phyloP scores from a whole-genome alignment of 1,140 invertebrate species.

The Leucophenga varia region DNA sequence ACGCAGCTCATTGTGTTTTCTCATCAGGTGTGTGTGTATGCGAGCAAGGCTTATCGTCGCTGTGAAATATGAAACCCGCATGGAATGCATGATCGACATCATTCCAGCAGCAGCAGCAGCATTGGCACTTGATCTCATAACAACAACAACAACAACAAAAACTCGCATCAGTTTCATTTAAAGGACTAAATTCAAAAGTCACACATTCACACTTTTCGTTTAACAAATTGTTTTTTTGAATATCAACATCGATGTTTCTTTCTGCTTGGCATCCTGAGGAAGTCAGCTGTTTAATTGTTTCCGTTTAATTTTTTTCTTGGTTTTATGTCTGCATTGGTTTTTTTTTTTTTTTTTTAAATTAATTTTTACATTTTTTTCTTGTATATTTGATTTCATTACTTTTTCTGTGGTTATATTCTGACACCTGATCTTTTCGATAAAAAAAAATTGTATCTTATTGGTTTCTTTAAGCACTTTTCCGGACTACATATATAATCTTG shows the following conservation, averaged over 20 bases:
- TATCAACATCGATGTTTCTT: conserved; percentile 18
- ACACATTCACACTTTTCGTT: background rate
- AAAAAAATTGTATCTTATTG: too few relatives aligned
- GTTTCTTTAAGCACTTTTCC: too few relatives aligned
- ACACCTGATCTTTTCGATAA: conserved; percentile 35
- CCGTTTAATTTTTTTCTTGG: conserved; percentile 28
- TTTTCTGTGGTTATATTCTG: too few relatives aligned
- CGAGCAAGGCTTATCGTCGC: too few relatives aligned
- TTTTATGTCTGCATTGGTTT: conserved; percentile 4
- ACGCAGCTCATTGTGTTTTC: conserved; percentile 51
- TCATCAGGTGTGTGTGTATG: conserved; percentile 50
- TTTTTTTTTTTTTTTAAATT: conserved; percentile 32
- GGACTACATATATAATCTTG: too few relatives aligned
- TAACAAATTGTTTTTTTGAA: background rate
- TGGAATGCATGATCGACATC: conserved; percentile 46
- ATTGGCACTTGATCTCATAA: background rate
- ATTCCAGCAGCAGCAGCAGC: conserved; percentile 2
- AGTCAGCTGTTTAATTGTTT: conserved; percentile 53
- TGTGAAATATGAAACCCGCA: conserved; percentile 38
- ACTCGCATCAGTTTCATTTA: conserved; percentile 40
- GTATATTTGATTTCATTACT: conserved; percentile 23
- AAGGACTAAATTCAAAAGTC: background rate
- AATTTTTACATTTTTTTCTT: conserved; percentile 22
- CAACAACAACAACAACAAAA: conserved; percentile 19
- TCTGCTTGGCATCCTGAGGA: conserved; percentile 42